Conservation (phyloP, 2,797 vertebrate species). For the Smutsia gigantea region DNA sequence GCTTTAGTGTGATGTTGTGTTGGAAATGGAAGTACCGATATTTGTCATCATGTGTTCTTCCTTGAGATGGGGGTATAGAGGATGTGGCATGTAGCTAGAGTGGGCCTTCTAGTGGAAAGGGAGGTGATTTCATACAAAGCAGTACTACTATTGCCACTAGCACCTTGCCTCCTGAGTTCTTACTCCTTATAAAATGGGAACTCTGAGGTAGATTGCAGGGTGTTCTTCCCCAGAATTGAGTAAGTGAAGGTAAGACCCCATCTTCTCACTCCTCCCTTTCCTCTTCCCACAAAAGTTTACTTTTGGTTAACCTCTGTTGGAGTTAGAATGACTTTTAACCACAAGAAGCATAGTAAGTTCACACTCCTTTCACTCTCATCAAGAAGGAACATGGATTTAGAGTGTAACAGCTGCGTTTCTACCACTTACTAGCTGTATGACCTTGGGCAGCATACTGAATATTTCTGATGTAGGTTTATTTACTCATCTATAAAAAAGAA, state of each 20-base stretch:
- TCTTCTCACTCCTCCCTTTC: background rate
- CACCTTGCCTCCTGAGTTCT: background rate
- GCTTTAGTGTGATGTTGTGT: constrained; percentile 48
- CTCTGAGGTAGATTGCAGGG: background rate
- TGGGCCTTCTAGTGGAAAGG: background rate
- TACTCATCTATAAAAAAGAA: background rate
- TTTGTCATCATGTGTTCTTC: constrained; percentile 53
- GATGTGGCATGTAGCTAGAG: background rate
- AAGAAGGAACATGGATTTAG: background rate
- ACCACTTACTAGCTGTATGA: background rate
- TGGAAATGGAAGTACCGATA: constrained; percentile 48
- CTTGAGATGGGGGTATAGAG: background rate
- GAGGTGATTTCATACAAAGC: background rate
- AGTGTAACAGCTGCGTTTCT: background rate
- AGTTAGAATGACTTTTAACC: constrained; percentile 38
- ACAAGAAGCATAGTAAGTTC: background rate
- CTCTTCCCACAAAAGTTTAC: background rate
- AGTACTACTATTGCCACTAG: background rate
- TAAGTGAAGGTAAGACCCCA: background rate
- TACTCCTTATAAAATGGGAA: constrained; percentile 17
- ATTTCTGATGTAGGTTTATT: background rate
- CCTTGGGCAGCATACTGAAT: background rate
- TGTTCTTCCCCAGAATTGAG: background rate
- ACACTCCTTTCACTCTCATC: background rate
- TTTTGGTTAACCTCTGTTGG: background rate